A percentile compares a stretch with the other conserved stretches of the same genome.
Conservation (phyloP, 2,888 invertebrate species). For the Microplitis manilae region DNA sequence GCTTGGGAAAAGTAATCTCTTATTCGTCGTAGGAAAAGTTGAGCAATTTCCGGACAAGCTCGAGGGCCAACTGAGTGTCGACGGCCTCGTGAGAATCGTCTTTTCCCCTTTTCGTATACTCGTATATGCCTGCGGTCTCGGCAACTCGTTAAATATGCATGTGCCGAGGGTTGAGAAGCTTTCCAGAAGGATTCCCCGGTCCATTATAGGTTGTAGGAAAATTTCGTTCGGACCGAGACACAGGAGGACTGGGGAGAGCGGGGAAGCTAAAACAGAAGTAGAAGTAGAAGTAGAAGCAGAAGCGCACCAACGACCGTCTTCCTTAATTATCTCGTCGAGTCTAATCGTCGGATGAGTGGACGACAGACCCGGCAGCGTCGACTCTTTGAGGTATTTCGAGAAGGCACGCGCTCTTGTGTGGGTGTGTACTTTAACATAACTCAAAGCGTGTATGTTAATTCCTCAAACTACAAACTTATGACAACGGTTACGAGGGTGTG, state of each 20-base stretch:
- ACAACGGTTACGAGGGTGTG: constrained; percentile 63
- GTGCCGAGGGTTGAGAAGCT: constrained; percentile 34
- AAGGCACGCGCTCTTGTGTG: constrained; percentile 56
- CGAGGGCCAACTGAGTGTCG: constrained; percentile 23
- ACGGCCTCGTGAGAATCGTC: constrained; percentile 26
- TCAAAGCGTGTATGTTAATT: constrained; percentile 53
- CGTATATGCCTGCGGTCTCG: constrained; percentile 55
- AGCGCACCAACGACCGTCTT: constrained; percentile 57
- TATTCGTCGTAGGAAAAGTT: constrained; percentile 58
- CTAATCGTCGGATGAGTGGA: constrained; percentile 62
- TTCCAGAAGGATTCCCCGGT: constrained; percentile 28
- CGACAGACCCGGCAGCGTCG: constrained; percentile 2
- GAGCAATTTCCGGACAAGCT: constrained; percentile 63
- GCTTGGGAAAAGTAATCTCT: constrained; percentile 15
- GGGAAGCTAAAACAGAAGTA: no score
- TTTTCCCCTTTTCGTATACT: constrained; percentile 43
- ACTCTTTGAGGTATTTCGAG: constrained; percentile 49
- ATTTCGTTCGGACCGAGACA: constrained; percentile 49
- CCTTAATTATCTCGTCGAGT: constrained; percentile 67
- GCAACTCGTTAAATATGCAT: constrained; percentile 67
- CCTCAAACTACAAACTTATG: constrained; percentile 55
- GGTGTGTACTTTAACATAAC: constrained; percentile 49
- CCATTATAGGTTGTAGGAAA: constrained; percentile 45
- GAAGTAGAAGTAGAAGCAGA: constrained; percentile 31
- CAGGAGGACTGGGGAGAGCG: not conserved